Base-by-base conservation (phyloP, 53 echinoderm and acorn worm species). In the Holothuria leucospilota region DNA sequence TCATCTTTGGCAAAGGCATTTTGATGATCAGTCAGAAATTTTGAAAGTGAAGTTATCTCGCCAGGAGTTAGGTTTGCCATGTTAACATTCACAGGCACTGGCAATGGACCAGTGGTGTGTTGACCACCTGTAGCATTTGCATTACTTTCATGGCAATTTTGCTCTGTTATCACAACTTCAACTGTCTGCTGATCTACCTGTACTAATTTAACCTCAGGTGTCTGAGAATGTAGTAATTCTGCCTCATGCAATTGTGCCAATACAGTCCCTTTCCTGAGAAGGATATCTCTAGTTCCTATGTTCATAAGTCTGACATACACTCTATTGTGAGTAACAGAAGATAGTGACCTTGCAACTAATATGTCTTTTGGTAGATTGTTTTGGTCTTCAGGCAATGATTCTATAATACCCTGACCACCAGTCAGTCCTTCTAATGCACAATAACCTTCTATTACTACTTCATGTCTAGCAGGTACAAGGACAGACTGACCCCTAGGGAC, bases 1-100 rank as follows among this genome's bases (percentile, higher is more conserved):
- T 85, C 90, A 28, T 85, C 20, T 39, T 82, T 59, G 10, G 82
- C 82, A 71, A 88, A 88, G 13, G 78, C 75, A 12, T 90, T 24
- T 14, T 30, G 29, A 29, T 87, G 86, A 14, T n/a, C 21, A 20
- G 59, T 68, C 62, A 20, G n/a, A 18, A 20, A 20, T n/a, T 62
- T 62, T 62, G 62, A 2, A 1, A 20, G 62, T 34, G 34, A 34
- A 34, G 34, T 34, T 34, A 34, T 34, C 34, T 34, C 34, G 3
- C 3, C 34, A 34, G 34, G 3, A 34, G 34, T 2, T 3, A 34
- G 34, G 3, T 34, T 34, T 2, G 34, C 34, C 34, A 34, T 34
- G 34, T 1, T 3, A 3, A 34, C 34, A 34, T 34, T 34, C 3
- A 34, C 34, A 34, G 34, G 34, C 34, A 34, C 34, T 34, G 34